phyloP scores from a whole-genome alignment of 2,888 invertebrate genomes.

The Seira ritae region DNA sequence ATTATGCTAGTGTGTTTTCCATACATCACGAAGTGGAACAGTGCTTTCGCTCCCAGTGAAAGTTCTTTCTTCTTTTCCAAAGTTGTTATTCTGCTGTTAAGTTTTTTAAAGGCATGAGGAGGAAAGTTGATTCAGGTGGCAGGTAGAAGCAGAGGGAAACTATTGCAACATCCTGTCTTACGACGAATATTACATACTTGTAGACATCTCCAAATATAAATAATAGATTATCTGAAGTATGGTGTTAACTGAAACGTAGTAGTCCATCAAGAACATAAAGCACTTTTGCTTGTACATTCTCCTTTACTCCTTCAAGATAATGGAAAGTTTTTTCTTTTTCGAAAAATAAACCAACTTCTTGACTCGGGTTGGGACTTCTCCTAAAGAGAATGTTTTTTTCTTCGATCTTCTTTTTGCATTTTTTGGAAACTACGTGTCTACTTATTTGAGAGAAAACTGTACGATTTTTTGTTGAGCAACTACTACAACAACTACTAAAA shows the following conservation, averaged over 20 bases:
- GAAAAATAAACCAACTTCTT: no score
- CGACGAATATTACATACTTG: conserved; percentile 9
- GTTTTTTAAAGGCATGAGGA: neutral
- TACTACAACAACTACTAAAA: no score
- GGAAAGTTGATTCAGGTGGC: conserved; percentile 5
- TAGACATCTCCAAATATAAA: neutral
- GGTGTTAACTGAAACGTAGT: conserved; percentile 9
- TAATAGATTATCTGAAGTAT: neutral
- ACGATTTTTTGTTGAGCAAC: no score
- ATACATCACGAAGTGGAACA: neutral
- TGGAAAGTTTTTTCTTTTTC: no score
- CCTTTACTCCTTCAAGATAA: no score
- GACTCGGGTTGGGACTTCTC: no score
- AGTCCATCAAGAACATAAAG: neutral
- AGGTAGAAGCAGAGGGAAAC: neutral
- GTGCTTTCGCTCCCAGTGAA: neutral
- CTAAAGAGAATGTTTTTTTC: no score
- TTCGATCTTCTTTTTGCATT: no score
- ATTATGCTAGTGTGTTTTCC: neutral
- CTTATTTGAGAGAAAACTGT: no score
- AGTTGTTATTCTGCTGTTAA: neutral
- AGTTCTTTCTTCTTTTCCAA: neutral
- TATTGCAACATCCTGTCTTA: conserved; percentile 1
- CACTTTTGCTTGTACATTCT: neutral
- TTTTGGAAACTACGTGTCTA: no score